Evolutionary conservation across 2,888 invertebrate species (phyloP).

Genomic region (Deroplatys truncata): DNA sequence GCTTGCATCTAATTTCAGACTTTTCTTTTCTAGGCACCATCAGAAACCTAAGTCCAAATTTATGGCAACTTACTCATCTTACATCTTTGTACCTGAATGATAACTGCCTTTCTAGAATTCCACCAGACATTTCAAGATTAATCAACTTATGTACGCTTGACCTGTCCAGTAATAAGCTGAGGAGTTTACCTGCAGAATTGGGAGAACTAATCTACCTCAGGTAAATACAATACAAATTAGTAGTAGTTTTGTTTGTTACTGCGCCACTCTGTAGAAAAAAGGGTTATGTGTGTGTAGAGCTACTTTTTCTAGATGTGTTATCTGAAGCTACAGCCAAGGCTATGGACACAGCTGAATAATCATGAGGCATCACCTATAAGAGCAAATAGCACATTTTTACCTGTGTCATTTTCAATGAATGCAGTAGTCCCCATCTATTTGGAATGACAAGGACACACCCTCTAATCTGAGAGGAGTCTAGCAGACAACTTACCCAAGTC

Average conservation of each 20-base stretch:
- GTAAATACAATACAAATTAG: constrained; percentile 47
- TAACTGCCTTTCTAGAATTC: constrained; percentile 87
- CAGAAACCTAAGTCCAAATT: constrained; percentile 84
- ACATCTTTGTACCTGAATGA: constrained; percentile 94
- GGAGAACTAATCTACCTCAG: constrained; percentile 94
- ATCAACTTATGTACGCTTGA: constrained; percentile 83
- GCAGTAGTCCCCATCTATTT: too few species aligned
- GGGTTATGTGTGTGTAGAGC: too few species aligned
- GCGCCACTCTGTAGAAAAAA: too few species aligned
- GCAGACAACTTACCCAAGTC: too few species aligned
- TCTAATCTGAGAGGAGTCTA: too few species aligned
- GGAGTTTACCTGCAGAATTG: constrained; percentile 90
- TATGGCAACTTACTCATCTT: constrained; percentile 89
- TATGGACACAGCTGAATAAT: too few species aligned
- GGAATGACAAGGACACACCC: too few species aligned
- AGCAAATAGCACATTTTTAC: too few species aligned
- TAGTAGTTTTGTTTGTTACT: background rate
- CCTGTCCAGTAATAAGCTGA: constrained; percentile 90
- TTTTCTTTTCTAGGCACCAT: constrained; percentile 70
- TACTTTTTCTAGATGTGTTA: too few species aligned
- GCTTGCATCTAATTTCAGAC: background rate
- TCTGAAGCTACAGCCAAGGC: too few species aligned
- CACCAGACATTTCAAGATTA: constrained; percentile 84
- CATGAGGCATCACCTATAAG: too few species aligned
- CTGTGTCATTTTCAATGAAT: too few species aligned